Base-by-base conservation (phyloP, 2,888 invertebrate species). In the Microctonus aethiopoides region DNA sequence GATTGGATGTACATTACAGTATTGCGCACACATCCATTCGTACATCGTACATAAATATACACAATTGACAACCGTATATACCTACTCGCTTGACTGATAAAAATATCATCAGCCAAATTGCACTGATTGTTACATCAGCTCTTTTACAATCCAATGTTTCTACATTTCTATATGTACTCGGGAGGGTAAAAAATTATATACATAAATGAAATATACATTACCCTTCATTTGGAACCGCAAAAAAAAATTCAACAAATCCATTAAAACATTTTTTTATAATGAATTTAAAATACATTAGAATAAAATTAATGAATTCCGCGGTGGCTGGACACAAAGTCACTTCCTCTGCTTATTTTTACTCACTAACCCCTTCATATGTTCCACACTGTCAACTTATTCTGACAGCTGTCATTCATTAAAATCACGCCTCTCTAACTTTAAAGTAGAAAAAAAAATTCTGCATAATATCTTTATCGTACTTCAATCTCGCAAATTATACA, bases 351-450 rank as follows among this genome's bases (percentile, higher is more conserved):
- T 63, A n/a, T 61, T 61, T 57, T 24, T 46, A 57, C 16, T 46
- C 46, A 16, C 46, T 46, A 16, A 46, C 16, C 60, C 29, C 41
- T 61, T 41, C 63, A 54, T 65, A 63, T 61, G 83, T 85, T 81
- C 77, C 84, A 83, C 80, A 82, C 80, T 80, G 83, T 81, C 83
- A 82, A 81, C 56, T 75, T 68, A 41, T 67, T 73, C 68, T 75
- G 84, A 83, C 86, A 85, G 84, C 84, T 85, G 85, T 85, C 85
- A 83, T 75, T 79, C 80, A 82, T 80, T 80, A 81, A 81, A 84
- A 83, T 80, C 82, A 81, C 75, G 77, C 76, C 66, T 65, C 76
- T 51, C 51, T 20, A 36, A 59, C 51, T 36, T 29, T 34, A 52
- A 82, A 83, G 80, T 82, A 68, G 22, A 61, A 66, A 68, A 67